A percentile compares a stretch with the other conserved stretches of the same genome.
These are phyloP conservation scores for Limosa lapponica DNA, from an alignment of 2,797 vertebrate species.

Conservation along the genomic window DNA sequence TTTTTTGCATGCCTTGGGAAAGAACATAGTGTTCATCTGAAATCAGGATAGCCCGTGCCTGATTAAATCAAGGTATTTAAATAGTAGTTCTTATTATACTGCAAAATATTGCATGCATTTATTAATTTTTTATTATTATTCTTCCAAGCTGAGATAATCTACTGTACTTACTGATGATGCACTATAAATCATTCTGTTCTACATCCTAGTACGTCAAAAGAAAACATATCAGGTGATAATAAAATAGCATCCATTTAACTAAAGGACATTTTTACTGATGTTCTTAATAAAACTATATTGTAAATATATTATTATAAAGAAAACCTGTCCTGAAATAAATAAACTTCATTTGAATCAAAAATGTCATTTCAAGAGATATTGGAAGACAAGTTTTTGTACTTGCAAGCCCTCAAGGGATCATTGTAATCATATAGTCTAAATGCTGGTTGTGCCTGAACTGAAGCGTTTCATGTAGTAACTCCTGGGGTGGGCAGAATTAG, in stretches of 20 bases:
- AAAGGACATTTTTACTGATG: not conserved
- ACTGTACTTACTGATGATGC: not conserved
- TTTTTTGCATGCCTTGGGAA: not conserved
- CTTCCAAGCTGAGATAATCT: not conserved
- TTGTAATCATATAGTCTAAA: not conserved
- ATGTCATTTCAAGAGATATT: not conserved
- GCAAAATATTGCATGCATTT: slow-evolving; percentile 11
- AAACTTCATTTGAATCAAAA: not conserved
- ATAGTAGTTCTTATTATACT: not conserved
- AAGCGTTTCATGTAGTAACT: not conserved
- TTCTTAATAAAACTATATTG: not conserved
- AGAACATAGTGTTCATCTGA: not conserved
- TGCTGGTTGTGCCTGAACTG: not conserved
- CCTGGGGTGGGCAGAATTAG: not conserved
- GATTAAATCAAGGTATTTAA: slow-evolving; percentile 30
- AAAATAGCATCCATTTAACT: not conserved
- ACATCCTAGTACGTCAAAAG: not conserved
- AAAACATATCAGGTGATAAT: not conserved
- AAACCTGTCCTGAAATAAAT: not conserved
- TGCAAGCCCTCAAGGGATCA: rapidly evolving
- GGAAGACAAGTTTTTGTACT: not conserved
- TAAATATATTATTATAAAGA: not conserved
- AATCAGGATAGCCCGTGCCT: not conserved
- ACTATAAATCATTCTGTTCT: not conserved
- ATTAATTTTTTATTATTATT: slow-evolving; percentile 24